These are phyloP conservation scores for Penaeus chinensis DNA, from an alignment of 1,140 invertebrate species.

Conservation along the genomic window DNA sequence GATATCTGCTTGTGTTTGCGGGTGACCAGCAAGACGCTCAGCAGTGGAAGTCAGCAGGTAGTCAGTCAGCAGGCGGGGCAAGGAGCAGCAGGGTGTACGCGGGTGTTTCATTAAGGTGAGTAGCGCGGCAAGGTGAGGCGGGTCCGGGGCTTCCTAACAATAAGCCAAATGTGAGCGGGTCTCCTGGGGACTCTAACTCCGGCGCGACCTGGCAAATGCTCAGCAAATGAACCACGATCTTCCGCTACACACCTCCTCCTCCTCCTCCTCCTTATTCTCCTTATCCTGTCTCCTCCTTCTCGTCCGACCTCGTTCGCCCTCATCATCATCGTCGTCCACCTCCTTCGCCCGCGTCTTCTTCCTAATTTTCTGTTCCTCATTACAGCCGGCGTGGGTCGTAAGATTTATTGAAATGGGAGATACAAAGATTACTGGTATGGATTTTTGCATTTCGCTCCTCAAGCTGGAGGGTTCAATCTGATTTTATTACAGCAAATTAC, in stretches of 20 bases:
- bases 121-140: constrained; percentile 55
- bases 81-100: constrained; percentile 44
- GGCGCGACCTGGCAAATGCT: constrained; percentile 61
- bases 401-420: constrained; percentile 18
- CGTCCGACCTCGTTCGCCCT: not conserved
- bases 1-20: no score
- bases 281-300: not conserved
- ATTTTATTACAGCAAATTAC: no score
- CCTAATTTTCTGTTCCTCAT: constrained; percentile 30
- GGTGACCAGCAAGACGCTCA: no score
- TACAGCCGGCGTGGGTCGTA: not conserved
- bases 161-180: constrained; percentile 61
- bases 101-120: constrained; percentile 60
- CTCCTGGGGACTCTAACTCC: constrained; percentile 59
- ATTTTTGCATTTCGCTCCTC: no score
- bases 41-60: no score
- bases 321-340: constrained; percentile 37
- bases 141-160: constrained; percentile 56
- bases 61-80: no score
- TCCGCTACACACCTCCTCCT: constrained; percentile 42
- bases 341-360: constrained; percentile 28
- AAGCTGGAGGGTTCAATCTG: no score
- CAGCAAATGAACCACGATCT: constrained; percentile 61
- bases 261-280: constrained; percentile 13
- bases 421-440: constrained; percentile 19